Evolutionary conservation across 1,140 invertebrate genomes (phyloP), one percentile per base, ranked within the genome.

Genomic region (Thalassaphorura encarpata): DNA sequence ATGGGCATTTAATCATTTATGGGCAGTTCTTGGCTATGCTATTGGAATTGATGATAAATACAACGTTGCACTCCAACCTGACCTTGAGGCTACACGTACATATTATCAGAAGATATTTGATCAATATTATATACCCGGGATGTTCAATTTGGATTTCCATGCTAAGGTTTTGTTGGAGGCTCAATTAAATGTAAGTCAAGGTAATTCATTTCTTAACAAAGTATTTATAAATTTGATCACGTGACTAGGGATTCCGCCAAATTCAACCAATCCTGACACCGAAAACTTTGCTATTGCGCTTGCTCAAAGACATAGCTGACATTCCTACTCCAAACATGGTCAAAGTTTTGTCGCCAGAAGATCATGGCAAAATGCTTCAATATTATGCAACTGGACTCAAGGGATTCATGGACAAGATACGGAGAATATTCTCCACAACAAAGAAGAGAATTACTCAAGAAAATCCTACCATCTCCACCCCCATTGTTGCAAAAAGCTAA

Each of bases 1-100:
- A 3, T 69, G 71, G 26, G 67, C 70, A 46, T 69, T 72, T 27
- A 63, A 73, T 4, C 72, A 75, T 52, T 71, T 74, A 56, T 75
- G 74, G 74, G 54, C 69, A n/a, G 66, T 69, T 13, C 69, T 74
- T 23, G 73, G 73, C 1, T 72, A 70, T 42, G 47, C 70, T 28
- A 54, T 75, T 6, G 74, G 74, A 1, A 67, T 74, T 5, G 66
- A 69, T 13, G 73, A 75, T 53, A 56, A 68, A 5, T 72, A 69
- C 59, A 75, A 75, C 55, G 64, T 75, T 36, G 33, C 49, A 0
- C 36, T 51, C 3, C 49, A 51, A 48, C 33, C 33, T 11, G 33
- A 36, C 33, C 33, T 36, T 11, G n/a, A 36, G 11, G n/a, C 33
- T n/a, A 36, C 33, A 36, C 11, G 33, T 11, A n/a, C 33, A n/a